Evolutionary conservation across 1,140 invertebrate species (phyloP).

Genomic region (Orchestia grillus): DNA sequence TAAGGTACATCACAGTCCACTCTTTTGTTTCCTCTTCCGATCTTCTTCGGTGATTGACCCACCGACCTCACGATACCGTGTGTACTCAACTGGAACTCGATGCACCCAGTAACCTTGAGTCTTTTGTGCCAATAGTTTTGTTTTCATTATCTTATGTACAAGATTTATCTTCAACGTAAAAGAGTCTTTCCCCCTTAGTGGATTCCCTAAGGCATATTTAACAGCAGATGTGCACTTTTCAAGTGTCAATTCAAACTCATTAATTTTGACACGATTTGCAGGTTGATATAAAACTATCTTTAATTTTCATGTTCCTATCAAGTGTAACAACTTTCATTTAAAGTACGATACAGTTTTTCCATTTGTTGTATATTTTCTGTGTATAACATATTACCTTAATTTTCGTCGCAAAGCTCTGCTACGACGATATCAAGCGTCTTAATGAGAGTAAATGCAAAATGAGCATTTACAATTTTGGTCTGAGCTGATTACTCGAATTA

Average conservation of each 20-base stretch:
- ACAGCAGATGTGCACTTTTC: not conserved
- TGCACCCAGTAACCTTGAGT: not conserved
- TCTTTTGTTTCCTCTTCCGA: not conserved
- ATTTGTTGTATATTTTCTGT: not conserved
- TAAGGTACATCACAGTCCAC: not conserved
- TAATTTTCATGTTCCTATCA: too few species aligned
- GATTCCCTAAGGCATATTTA: not conserved
- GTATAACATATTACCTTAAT: not conserved
- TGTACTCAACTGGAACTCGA: not conserved
- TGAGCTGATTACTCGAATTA: not conserved
- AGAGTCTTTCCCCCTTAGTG: not conserved
- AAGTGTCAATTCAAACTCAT: not conserved
- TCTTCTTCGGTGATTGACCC: not conserved
- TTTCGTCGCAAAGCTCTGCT: not conserved
- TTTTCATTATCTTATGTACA: not conserved
- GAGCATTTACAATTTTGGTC: not conserved
- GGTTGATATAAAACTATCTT: not conserved
- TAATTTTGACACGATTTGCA: not conserved
- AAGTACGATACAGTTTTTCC: not conserved
- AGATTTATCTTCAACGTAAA: not conserved
- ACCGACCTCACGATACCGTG: not conserved
- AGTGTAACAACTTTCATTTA: too few species aligned
- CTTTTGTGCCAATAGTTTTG: not conserved
- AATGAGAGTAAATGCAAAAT: not conserved
- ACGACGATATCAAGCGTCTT: not conserved